Conservation (phyloP, 2,113 vertebrate genomes). For the Syngnathus typhle region DNA sequence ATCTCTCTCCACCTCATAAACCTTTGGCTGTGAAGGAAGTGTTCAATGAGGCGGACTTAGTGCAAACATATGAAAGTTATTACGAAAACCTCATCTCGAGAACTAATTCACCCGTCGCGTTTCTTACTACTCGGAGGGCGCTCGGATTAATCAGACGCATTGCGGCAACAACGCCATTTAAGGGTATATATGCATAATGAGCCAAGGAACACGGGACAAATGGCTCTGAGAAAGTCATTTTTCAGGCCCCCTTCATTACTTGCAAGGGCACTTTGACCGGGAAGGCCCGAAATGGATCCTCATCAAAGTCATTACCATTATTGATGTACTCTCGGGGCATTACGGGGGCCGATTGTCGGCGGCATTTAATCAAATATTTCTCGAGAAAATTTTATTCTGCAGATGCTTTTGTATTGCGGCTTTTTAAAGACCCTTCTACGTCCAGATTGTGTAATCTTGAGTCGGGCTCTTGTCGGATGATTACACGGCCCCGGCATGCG, state of each 20-base stretch:
- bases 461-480: not conserved
- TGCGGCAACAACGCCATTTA: conserved; percentile 52
- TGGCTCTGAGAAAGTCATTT: conserved; percentile 54
- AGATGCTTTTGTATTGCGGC: not conserved
- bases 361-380: conserved; percentile 18
- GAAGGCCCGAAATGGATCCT: conserved; percentile 50
- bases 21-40: conserved; percentile 41
- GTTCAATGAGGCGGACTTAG: conserved; percentile 46
- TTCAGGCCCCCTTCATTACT: conserved; percentile 56
- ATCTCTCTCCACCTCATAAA: conserved; percentile 37
- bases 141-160: conserved; percentile 48
- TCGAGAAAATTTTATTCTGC: conserved; percentile 17
- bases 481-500: not conserved
- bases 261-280: conserved; percentile 63
- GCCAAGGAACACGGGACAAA: conserved; percentile 35
- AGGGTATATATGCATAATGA: conserved; percentile 53
- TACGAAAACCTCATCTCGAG: conserved; percentile 48
- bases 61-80: conserved; percentile 48
- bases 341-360: conserved; percentile 23
- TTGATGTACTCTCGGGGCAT: conserved; percentile 56
- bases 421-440: not conserved
- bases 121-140: conserved; percentile 38
- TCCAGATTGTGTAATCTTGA: not conserved
- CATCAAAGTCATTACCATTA: conserved; percentile 65
- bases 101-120: conserved; percentile 49